Percentiles rank a stretch among this genome's conserved stretches.
phyloP scores from a whole-genome alignment of 2,797 vertebrate species.

The Mionectes olivaceus region DNA sequence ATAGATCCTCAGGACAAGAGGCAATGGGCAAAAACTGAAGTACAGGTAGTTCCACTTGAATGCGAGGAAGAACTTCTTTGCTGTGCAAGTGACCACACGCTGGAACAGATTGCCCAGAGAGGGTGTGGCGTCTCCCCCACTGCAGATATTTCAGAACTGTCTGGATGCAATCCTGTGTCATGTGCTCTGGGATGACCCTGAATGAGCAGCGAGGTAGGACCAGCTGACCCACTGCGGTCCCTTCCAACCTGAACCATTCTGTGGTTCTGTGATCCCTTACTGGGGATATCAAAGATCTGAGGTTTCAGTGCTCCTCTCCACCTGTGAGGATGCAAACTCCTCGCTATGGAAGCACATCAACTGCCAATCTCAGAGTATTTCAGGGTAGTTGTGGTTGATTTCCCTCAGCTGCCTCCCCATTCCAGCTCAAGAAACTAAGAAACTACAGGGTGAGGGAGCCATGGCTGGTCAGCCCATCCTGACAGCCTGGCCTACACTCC shows the following conservation, averaged over 20 bases:
- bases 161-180: not conserved
- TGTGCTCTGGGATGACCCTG: not conserved
- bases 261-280: not conserved
- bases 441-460: fast-evolving
- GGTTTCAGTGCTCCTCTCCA: not conserved
- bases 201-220: not conserved
- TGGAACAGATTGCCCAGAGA: not conserved
- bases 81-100: not conserved
- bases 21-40: not conserved
- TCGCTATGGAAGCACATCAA: fast-evolving
- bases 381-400: not conserved
- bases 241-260: not conserved
- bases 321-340: not conserved
- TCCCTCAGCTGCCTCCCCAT: not conserved
- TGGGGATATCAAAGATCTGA: not conserved
- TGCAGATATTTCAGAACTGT: not conserved
- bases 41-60: not conserved
- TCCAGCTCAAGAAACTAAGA: not conserved
- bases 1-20: not conserved
- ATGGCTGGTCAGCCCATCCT: fast-evolving
- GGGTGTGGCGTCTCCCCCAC: not conserved
- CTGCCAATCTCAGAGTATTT: not conserved
- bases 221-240: not conserved
- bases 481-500: fast-evolving
- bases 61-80: not conserved